Conservation (phyloP, 2,797 vertebrate genomes). For the Uromys caudimaculatus region DNA sequence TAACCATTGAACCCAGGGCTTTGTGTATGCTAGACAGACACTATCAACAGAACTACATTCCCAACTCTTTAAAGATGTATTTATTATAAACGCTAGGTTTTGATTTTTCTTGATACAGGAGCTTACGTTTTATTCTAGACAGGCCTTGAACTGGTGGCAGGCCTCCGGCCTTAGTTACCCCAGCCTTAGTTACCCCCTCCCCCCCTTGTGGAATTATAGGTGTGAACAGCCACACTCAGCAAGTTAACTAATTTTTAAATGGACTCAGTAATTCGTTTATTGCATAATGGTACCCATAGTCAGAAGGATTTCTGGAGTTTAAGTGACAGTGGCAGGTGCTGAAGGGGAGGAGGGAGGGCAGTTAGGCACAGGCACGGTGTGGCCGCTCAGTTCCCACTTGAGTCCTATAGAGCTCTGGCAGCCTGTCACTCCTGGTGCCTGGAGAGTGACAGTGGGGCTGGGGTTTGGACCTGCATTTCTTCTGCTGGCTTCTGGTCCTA, state of each 20-base stretch:
- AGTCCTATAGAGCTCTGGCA: rapidly evolving
- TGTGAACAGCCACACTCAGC: not conserved
- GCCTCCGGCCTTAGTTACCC: not conserved
- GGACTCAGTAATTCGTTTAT: not conserved
- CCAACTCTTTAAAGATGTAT: not conserved
- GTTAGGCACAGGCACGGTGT: not conserved
- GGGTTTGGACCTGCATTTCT: no score
- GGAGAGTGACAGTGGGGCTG: not conserved
- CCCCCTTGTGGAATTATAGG: not conserved
- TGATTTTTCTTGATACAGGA: not conserved
- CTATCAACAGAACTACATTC: no score
- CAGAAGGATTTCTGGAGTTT: not conserved
- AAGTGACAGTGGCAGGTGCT: not conserved
- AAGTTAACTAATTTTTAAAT: not conserved
- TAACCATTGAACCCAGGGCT: not conserved
- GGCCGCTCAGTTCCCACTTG: rapidly evolving
- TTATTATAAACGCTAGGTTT: not conserved
- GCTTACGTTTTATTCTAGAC: not conserved
- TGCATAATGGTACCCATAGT: not conserved
- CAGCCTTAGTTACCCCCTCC: no score
- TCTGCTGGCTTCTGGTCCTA: not conserved
- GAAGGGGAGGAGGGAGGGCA: no score
- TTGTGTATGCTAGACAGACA: not conserved
- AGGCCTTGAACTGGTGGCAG: not conserved
- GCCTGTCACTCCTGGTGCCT: not conserved